These are phyloP conservation scores for Linnaemya vulpina DNA, from an alignment of 2,888 invertebrate genomes.

Conservation along the genomic window DNA sequence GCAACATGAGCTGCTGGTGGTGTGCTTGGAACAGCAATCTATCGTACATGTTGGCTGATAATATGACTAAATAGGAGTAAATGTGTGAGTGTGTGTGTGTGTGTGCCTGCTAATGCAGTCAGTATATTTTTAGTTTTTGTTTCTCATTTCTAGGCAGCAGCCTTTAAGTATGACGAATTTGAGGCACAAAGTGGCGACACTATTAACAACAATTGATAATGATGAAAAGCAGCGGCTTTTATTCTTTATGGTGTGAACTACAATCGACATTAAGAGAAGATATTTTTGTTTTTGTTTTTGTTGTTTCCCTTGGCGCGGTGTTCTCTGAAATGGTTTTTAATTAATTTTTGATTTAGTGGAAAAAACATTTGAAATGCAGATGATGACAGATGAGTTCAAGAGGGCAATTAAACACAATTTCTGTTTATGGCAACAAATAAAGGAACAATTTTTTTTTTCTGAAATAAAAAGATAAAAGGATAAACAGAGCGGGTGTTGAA, in stretches of 20 bases:
- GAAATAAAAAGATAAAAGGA: not conserved
- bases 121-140: conserved; percentile 39
- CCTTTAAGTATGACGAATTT: conserved; percentile 68
- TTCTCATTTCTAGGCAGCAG: conserved; percentile 39
- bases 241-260: conserved; percentile 63
- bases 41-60: not conserved
- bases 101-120: conserved; percentile 1
- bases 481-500: not conserved
- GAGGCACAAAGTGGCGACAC: conserved; percentile 63
- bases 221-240: conserved; percentile 60
- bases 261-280: conserved; percentile 45
- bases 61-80: conserved; percentile 2
- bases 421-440: not conserved
- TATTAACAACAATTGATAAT: conserved; percentile 66
- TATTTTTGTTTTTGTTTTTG: not conserved
- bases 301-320: not conserved
- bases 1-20: conserved; percentile 48
- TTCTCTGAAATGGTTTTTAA: conserved; percentile 51
- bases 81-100: not conserved
- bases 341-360: conserved; percentile 65
- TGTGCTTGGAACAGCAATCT: conserved; percentile 21
- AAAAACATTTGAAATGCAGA: conserved; percentile 53
- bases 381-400: conserved; percentile 61
- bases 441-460: not conserved
- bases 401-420: conserved; percentile 35